Conservation (phyloP, 1,140 invertebrate genomes). For the Lamellibrachia luymesi region DNA sequence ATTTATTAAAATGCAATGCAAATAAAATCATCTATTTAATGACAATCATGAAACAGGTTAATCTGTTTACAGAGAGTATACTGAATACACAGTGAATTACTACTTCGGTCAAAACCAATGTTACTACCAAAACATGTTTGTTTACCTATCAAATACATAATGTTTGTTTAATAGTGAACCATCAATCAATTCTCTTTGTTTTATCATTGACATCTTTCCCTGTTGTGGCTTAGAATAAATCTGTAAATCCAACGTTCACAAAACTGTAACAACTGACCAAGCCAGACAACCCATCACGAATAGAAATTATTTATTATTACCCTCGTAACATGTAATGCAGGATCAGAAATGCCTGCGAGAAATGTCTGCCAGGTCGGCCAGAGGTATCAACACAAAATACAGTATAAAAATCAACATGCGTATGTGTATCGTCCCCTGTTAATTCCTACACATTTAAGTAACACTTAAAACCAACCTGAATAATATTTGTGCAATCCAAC, state of each 20-base stretch:
- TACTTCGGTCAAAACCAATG: not conserved
- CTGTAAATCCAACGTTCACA: not conserved
- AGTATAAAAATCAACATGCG: conserved; percentile 5
- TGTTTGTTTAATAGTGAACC: not conserved
- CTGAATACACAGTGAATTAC: not conserved
- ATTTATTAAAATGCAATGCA: not conserved
- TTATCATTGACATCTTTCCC: not conserved
- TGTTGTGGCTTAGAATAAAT: not conserved
- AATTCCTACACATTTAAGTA: not conserved
- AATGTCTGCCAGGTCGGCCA: not conserved
- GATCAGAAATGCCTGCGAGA: too few species aligned
- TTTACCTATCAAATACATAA: not conserved
- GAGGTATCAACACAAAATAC: not conserved
- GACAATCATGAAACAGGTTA: not conserved
- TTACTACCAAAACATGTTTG: not conserved
- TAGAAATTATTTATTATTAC: too few species aligned
- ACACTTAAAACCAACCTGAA: not conserved
- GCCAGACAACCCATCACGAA: too few species aligned
- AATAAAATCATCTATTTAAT: not conserved
- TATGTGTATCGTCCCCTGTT: not conserved
- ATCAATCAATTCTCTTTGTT: not conserved
- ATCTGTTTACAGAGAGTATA: not conserved
- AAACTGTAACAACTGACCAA: not conserved
- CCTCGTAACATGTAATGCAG: too few species aligned
- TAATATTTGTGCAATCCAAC: conserved; percentile 5